Evolutionary conservation across 2,113 vertebrate genomes (phyloP), one percentile per base, ranked within the genome.

Genomic region (Pelusios castaneus): DNA sequence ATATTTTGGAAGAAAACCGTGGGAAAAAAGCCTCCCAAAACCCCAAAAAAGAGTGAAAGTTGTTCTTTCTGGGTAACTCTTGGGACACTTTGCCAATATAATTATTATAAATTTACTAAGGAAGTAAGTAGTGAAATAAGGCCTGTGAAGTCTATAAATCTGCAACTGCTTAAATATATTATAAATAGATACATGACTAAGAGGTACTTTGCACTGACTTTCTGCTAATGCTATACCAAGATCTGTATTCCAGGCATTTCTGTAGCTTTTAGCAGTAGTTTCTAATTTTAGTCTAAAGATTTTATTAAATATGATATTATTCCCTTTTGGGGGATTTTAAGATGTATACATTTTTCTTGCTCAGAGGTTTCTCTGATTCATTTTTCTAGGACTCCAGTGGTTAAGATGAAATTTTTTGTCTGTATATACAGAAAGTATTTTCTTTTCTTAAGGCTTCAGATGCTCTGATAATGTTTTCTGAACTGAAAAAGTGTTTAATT

Each of bases 211-310:
- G 84, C 92, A 79, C 87, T 89, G 91, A 85, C 89, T 95, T 95
- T 82, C 82, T 92, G 93, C 89, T 96, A 96, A 95, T 31, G 95
- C 84, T 94, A 22, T 91, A 41, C 82, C 92, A 92, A 96, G 94
- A 96, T 91, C 93, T 47, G 73, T 88, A 89, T 94, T 96, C 94
- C 85, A 93, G 90, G n/a, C 85, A 91, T 78, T 94, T 92, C 90
- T 96, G 92, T 89, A 85, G 85, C 78, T 85, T 95, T 96, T 95
- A 95, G 95, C 93, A 41, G 94, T 92, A 85, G 85, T 85, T 95
- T 95, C 91, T 96, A 95, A 97, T 96, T 96, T 95, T 94, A 70
- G 81, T 84, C 63, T 92, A 91, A 96, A 95, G 80, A 96, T 96
- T 95, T 95, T 94, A 93, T 96, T 90, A 91, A 94, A 89, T 78